phyloP scores from a whole-genome alignment of 2,888 invertebrate species.

The Sinohyriopsis cumingii region DNA sequence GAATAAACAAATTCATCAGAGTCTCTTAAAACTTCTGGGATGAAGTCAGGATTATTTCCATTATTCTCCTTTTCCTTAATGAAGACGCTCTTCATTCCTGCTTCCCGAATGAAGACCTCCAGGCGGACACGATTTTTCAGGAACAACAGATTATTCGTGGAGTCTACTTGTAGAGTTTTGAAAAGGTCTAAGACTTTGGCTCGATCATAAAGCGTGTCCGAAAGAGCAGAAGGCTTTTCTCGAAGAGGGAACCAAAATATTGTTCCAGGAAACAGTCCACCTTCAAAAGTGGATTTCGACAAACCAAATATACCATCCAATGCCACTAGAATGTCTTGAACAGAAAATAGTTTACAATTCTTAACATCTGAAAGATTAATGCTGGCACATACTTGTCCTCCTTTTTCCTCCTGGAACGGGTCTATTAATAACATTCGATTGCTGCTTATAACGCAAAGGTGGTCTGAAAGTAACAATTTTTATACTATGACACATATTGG shows the following conservation, averaged over 20 bases:
- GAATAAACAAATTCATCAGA: too few species aligned
- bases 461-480: constrained; percentile 14
- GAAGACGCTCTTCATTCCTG: background rate
- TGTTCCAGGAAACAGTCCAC: constrained; percentile 53
- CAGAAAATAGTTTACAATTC: constrained; percentile 9
- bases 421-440: constrained; percentile 21
- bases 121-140: constrained; percentile 56
- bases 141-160: constrained; percentile 60
- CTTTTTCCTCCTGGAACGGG: constrained; percentile 11
- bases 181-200: constrained; percentile 50
- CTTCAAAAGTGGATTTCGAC: constrained; percentile 19
- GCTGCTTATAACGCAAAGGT: constrained; percentile 27
- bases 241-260: constrained; percentile 65
- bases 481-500: too few species aligned
- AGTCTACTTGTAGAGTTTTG: constrained; percentile 51
- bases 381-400: constrained; percentile 11
- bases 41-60: too few species aligned
- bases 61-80: background rate
- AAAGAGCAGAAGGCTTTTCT: constrained; percentile 43
- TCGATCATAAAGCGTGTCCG: constrained; percentile 47
- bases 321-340: constrained; percentile 24
- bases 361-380: constrained; percentile 12
- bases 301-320: constrained; percentile 48
- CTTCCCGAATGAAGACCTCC: constrained; percentile 32
- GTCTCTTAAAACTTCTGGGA: too few species aligned